These are phyloP conservation scores for Piscicola geometra DNA, from an alignment of 2,888 invertebrate genomes.

Conservation along the genomic window DNA sequence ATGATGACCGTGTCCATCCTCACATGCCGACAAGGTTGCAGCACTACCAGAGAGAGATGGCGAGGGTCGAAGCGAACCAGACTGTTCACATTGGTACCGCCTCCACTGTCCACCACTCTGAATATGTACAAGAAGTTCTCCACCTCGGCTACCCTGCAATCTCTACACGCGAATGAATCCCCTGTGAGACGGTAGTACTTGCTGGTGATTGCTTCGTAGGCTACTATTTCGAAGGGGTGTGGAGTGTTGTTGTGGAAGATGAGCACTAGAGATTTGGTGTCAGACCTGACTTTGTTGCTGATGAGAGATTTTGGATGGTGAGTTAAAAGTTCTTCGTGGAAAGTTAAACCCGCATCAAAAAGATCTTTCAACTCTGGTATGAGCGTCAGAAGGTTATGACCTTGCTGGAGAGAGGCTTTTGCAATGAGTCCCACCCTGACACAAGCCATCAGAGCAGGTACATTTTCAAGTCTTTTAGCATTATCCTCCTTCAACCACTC, in stretches of 20 bases:
- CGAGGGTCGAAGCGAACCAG: constrained; percentile 54
- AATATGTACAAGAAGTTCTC: constrained; percentile 54
- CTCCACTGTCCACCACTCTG: constrained; percentile 54
- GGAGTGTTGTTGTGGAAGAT: constrained; percentile 51
- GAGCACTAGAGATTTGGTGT: constrained; percentile 45
- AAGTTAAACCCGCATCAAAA: constrained; percentile 40
- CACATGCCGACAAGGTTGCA: constrained; percentile 51
- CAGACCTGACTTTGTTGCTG: constrained; percentile 33
- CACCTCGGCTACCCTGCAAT: constrained; percentile 51
- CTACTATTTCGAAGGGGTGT: constrained; percentile 54
- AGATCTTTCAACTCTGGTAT: constrained; percentile 29
- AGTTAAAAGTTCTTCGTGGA: constrained; percentile 39
- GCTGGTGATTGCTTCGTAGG: constrained; percentile 47
- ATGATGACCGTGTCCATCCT: constrained; percentile 52
- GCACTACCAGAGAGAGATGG: constrained; percentile 51
- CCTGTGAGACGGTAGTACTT: constrained; percentile 51
- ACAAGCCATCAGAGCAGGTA: constrained; percentile 47
- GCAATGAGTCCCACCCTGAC: constrained; percentile 53
- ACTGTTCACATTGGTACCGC: constrained; percentile 54
- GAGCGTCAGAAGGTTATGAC: constrained; percentile 38
- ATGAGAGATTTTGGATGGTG: constrained; percentile 40
- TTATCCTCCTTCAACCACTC: constrained; percentile 49
- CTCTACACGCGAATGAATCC: constrained; percentile 52
- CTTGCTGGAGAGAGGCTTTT: constrained; percentile 41
- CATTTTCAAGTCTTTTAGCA: constrained; percentile 44